Base-by-base conservation (phyloP, 2,888 invertebrate species). In the Mermis nigrescens region DNA sequence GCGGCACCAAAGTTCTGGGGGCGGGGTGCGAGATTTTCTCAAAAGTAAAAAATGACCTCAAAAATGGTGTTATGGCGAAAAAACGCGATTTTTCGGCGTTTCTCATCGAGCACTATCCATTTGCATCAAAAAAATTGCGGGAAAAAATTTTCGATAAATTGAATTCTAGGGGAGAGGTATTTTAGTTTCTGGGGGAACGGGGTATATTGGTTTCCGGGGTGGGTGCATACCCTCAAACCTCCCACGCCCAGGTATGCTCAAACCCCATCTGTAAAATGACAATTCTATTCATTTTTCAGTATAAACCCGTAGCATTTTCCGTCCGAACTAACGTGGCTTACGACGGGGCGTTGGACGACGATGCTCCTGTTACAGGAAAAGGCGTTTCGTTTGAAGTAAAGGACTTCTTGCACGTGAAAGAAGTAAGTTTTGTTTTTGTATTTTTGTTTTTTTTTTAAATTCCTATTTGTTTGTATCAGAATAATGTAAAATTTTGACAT, bases 241-340 rank as follows among this genome's bases (percentile, higher is more conserved):
- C n/a, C n/a, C n/a, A n/a, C n/a, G n/a, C n/a, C n/a, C n/a, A n/a
- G n/a, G n/a, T n/a, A n/a, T n/a, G n/a, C n/a, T n/a, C n/a, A n/a
- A n/a, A n/a, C n/a, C n/a, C n/a, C n/a, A n/a, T n/a, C n/a, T n/a
- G n/a, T n/a, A n/a, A n/a, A n/a, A n/a, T n/a, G n/a, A n/a, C n/a
- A n/a, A n/a, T n/a, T n/a, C n/a, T n/a, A n/a, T 38, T 38, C 38
- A 12, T 12, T 19, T 58, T 61, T 31, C 52, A 78, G 92, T 83
- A 84, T 74, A 95, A 94, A 80, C 87, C 91, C 73, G 94, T 95
- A 77, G 94, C 94, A 76, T 95, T 95, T 79, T 91, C 94, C 67
- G 94, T 95, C 70, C 83, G 94, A 73, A 95, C 95, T 69, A 95
- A 95, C 79, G 91, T 95, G 72, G 83, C 88, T 69, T 95, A 94